phyloP scores from a whole-genome alignment of 2,797 vertebrate genomes.

The Buceros bicornis region DNA sequence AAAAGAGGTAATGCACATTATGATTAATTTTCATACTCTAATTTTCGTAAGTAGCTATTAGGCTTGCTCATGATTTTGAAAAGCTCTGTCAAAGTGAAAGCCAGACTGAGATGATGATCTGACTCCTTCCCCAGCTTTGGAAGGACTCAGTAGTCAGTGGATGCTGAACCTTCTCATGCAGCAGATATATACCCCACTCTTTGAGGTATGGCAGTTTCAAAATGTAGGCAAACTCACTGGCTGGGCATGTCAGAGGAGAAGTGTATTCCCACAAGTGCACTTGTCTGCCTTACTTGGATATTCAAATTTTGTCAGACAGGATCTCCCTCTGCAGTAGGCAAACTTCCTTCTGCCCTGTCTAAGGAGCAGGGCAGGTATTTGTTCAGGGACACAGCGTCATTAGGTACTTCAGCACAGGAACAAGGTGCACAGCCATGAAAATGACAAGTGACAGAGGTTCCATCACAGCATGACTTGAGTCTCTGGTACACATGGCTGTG shows the following conservation, averaged over 20 bases:
- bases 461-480: rapidly evolving
- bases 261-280: slow-evolving; percentile 1
- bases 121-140: background rate
- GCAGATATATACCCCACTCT: background rate
- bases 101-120: slow-evolving; percentile 33
- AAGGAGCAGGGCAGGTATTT: background rate
- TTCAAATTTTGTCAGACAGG: slow-evolving; percentile 24
- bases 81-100: slow-evolving; percentile 31
- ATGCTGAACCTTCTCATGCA: background rate
- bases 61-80: slow-evolving; percentile 21
- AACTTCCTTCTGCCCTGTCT: background rate
- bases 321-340: background rate
- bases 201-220: background rate
- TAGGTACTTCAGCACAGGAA: background rate
- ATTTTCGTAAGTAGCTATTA: slow-evolving; percentile 47
- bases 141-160: background rate
- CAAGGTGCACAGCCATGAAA: background rate
- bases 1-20: slow-evolving; percentile 20
- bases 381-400: background rate
- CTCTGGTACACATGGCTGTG: background rate
- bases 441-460: background rate
- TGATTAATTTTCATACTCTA: background rate
- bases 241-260: background rate
- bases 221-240: background rate
- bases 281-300: slow-evolving; percentile 30